These are phyloP conservation scores for Tenthredo distinguenda DNA, from an alignment of 2,888 invertebrate genomes.

Conservation along the genomic window DNA sequence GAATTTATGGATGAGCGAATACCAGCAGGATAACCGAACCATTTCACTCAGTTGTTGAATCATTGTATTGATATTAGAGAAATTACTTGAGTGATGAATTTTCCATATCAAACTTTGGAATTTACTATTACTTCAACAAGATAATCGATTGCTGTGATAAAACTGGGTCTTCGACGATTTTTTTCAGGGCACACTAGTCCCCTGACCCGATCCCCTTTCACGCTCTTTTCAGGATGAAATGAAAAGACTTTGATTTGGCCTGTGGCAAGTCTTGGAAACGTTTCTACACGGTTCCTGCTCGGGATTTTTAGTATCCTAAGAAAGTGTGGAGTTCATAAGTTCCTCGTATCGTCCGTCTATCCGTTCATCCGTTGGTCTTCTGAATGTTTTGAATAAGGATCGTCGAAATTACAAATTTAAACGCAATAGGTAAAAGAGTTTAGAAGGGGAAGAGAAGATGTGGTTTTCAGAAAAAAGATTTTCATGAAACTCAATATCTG, in stretches of 20 bases:
- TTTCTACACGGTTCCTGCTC: background rate
- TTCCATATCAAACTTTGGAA: background rate
- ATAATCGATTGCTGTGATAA: background rate
- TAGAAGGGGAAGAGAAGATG: no score
- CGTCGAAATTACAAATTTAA: no score
- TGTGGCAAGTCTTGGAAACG: background rate
- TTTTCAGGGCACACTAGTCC: background rate
- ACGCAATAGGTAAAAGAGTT: no score
- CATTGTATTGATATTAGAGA: background rate
- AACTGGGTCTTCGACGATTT: background rate
- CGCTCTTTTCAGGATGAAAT: background rate
- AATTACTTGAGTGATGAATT: background rate
- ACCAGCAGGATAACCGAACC: background rate
- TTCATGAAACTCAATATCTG: no score
- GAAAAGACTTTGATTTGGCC: background rate
- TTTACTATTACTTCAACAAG: background rate
- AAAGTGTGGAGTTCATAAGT: background rate
- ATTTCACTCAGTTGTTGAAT: background rate
- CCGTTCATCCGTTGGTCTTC: background rate
- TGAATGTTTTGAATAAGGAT: background rate
- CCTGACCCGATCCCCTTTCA: background rate
- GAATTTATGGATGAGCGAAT: slow-evolving; percentile 6
- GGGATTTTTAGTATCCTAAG: background rate
- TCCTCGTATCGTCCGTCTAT: background rate
- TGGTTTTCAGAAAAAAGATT: no score